phyloP scores from a whole-genome alignment of 2,888 invertebrate genomes.

The Calliscelio sp. region DNA sequence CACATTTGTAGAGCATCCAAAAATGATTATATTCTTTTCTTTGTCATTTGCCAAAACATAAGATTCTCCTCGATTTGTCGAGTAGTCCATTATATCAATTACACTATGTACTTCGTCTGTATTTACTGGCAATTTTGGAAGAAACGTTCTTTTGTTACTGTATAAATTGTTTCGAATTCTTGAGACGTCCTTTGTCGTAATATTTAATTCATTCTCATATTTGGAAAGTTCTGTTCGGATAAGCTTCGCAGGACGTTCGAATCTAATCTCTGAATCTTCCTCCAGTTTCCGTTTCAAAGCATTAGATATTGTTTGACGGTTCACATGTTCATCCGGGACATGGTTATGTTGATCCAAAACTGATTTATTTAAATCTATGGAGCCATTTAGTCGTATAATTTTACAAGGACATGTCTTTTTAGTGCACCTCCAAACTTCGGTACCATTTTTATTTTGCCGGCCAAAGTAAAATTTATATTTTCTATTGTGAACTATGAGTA shows the following conservation, averaged over 20 bases:
- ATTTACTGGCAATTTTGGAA: background rate
- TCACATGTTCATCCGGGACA: background rate
- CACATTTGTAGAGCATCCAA: conserved; percentile 24
- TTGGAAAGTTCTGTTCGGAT: background rate
- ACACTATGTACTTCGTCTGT: background rate
- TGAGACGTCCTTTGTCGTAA: background rate
- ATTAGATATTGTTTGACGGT: background rate
- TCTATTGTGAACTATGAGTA: too few relatives aligned
- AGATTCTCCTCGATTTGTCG: conserved; percentile 2
- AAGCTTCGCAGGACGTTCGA: conserved; percentile 5
- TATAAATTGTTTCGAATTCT: conserved; percentile 8
- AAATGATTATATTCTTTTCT: conserved; percentile 13
- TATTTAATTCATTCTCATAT: background rate
- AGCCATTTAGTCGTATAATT: too few relatives aligned
- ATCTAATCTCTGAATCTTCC: background rate
- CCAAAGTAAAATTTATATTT: too few relatives aligned
- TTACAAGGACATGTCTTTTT: background rate
- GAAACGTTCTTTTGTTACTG: background rate
- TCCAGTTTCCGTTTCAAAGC: conserved; percentile 10
- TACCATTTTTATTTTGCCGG: background rate
- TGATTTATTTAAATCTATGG: background rate
- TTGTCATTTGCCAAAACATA: conserved; percentile 1
- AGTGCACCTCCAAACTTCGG: background rate
- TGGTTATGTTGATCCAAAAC: background rate
- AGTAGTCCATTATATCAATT: background rate